Evolutionary conservation across 2,113 vertebrate genomes (phyloP).

Genomic region (Tragelaphus scriptus): DNA sequence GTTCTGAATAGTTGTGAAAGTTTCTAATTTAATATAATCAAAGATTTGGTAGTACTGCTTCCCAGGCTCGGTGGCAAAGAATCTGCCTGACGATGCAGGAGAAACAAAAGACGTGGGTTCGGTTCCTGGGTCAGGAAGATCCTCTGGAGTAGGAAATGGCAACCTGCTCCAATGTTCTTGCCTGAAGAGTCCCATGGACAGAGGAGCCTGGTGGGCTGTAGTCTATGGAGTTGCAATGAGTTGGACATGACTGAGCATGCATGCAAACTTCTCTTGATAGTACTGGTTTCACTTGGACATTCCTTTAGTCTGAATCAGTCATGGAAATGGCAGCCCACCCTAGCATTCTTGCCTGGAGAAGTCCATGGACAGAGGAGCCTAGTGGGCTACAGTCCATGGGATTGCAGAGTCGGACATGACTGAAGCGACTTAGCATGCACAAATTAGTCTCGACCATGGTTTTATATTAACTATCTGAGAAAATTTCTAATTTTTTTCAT

Average conservation of each 20-base stretch:
- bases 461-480: not conserved
- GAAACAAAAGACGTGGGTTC: not conserved
- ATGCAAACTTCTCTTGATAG: not conserved
- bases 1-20: not conserved
- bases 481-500: not conserved
- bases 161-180: not conserved
- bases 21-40: not conserved
- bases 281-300: not conserved
- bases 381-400: not conserved
- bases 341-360: not conserved
- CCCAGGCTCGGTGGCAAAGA: not conserved
- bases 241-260: not conserved
- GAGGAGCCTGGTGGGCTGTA: not conserved
- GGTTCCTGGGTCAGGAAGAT: not conserved
- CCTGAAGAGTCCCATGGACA: not conserved
- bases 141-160: not conserved
- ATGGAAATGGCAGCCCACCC: not conserved
- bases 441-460: not conserved
- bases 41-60: not conserved
- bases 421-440: not conserved
- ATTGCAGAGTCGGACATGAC: not conserved
- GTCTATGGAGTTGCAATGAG: not conserved
- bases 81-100: not conserved
- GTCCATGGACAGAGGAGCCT: not conserved
- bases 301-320: not conserved